phyloP scores from a whole-genome alignment of 1,140 invertebrate species.

The Pseudomyrmex flavicornis region DNA sequence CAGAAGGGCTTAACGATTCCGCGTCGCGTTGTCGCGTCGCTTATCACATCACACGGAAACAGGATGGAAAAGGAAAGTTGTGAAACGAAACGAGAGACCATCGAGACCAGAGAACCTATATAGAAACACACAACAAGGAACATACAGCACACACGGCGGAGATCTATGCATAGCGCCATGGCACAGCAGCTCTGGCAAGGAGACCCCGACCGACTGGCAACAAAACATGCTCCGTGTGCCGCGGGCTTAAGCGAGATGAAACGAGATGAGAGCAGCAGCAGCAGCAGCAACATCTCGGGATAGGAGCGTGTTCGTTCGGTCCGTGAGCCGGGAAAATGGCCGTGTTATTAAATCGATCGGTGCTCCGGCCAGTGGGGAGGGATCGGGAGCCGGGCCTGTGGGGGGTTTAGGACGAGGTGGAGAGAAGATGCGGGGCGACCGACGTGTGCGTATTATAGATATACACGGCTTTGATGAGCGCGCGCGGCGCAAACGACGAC shows the following conservation, averaged over 20 bases:
- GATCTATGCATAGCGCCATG: too few species aligned
- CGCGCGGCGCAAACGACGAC: conserved; percentile 38
- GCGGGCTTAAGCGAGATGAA: conserved; percentile 50
- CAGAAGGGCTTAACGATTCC: not conserved
- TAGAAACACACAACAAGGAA: not conserved
- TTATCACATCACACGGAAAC: conserved; percentile 1
- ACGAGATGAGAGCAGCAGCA: conserved; percentile 40
- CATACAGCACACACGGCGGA: not conserved
- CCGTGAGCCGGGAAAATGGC: conserved; percentile 79
- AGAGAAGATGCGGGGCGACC: conserved; percentile 59
- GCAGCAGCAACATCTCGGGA: conserved; percentile 44
- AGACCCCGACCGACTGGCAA: conserved; percentile 13
- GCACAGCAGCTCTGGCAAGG: not conserved
- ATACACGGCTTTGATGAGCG: conserved; percentile 65
- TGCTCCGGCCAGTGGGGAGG: conserved; percentile 74
- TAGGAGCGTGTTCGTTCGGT: conserved; percentile 75
- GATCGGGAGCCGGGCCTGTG: conserved; percentile 71
- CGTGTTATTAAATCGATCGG: conserved; percentile 83
- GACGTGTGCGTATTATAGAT: conserved; percentile 53
- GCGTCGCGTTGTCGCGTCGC: not conserved
- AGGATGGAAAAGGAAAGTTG: not conserved
- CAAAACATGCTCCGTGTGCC: conserved; percentile 42
- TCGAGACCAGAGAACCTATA: not conserved
- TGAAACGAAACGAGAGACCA: not conserved
- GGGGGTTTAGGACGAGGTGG: conserved; percentile 65